A percentile compares a stretch with the other conserved stretches of the same genome.
Evolutionary conservation across 1,140 invertebrate species (phyloP).

Genomic region (Trichogramma pretiosum): DNA sequence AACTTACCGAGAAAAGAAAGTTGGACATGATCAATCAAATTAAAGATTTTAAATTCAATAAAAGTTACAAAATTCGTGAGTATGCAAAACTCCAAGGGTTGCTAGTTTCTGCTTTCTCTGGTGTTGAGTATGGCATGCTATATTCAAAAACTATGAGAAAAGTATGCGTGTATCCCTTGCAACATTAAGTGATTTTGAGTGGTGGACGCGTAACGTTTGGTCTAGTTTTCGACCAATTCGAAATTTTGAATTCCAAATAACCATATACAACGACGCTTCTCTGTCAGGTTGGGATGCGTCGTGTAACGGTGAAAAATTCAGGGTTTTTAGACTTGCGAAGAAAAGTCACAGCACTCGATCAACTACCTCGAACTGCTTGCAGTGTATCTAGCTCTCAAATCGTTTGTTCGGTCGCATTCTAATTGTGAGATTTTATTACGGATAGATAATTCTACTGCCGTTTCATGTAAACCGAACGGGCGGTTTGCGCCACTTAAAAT

Average conservation of each 20-base stretch:
- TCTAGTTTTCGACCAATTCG: not conserved
- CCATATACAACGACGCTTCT: conserved; percentile 16
- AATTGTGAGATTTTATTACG: conserved; percentile 15
- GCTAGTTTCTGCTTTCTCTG: not conserved
- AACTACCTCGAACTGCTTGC: conserved; percentile 18
- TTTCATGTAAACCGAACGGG: conserved; percentile 15
- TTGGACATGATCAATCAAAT: no score
- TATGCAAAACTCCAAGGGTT: not conserved
- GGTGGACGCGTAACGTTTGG: conserved; percentile 3
- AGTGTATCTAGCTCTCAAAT: conserved; percentile 7
- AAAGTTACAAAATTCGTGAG: conserved; percentile 5
- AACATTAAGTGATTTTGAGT: conserved; percentile 3
- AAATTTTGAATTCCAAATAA: conserved; percentile 3
- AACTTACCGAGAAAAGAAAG: no score
- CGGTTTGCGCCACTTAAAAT: conserved; percentile 5
- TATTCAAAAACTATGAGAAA: conserved; percentile 4
- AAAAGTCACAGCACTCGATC: conserved; percentile 7
- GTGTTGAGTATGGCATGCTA: not conserved
- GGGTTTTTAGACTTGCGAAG: conserved; percentile 9
- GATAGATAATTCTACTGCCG: conserved; percentile 19
- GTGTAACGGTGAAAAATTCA: not conserved
- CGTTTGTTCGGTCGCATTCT: not conserved
- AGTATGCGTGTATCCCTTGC: not conserved
- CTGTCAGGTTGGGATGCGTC: conserved; percentile 9
- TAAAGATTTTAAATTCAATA: conserved; percentile 1